phyloP scores from a whole-genome alignment of 2,888 invertebrate species.

The Oegoconia quadripuncta region DNA sequence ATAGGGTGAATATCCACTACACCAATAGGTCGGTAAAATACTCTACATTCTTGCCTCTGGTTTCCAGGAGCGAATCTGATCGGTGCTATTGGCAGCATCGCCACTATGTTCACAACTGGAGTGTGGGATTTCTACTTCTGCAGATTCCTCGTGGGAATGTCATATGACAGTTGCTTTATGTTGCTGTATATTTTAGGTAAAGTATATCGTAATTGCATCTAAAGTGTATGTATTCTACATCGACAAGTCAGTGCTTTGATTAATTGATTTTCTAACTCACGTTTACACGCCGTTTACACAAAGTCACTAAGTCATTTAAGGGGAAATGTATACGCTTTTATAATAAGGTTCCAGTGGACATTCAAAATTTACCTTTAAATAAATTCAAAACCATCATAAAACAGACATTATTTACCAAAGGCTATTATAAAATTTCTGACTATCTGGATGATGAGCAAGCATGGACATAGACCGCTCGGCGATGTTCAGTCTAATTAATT shows the following conservation, averaged over 20 bases:
- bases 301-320: too few relatives aligned
- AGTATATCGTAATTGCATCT: slow-evolving; percentile 30
- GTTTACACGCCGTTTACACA: too few relatives aligned
- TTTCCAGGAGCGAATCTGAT: slow-evolving; percentile 81
- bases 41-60: background rate
- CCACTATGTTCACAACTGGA: slow-evolving; percentile 83
- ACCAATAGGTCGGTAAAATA: background rate
- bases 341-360: too few relatives aligned
- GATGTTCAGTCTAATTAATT: too few relatives aligned
- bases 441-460: too few relatives aligned
- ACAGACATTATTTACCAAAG: too few relatives aligned
- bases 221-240: background rate
- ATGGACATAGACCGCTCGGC: too few relatives aligned
- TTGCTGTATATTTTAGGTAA: slow-evolving; percentile 94
- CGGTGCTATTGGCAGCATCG: slow-evolving; percentile 83
- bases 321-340: too few relatives aligned
- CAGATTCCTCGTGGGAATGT: slow-evolving; percentile 90
- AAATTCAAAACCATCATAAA: too few relatives aligned
- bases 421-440: too few relatives aligned
- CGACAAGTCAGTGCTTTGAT: background rate
- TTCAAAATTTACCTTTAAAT: too few relatives aligned
- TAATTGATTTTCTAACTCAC: background rate
- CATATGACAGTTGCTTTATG: slow-evolving; percentile 92
- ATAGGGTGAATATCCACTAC: background rate
- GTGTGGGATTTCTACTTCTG: slow-evolving; percentile 88